A percentile compares a stretch with the other conserved stretches of the same genome.
These are phyloP conservation scores for Darevskia nairensis DNA, from an alignment of 2,797 vertebrate genomes.

Conservation along the genomic window DNA sequence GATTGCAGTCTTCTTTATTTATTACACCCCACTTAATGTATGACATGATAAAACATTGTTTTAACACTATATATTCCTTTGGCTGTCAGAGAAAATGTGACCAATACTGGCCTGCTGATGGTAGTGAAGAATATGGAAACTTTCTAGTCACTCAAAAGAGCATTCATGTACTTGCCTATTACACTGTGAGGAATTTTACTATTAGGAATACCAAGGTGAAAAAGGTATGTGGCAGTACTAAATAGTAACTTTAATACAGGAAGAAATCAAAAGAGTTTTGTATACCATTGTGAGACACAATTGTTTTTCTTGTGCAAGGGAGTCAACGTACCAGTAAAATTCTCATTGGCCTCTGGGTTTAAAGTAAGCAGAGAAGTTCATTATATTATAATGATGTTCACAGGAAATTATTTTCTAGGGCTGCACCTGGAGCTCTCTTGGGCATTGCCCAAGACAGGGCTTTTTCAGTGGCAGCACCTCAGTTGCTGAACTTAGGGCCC, in stretches of 20 bases:
- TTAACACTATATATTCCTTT: conserved; percentile 39
- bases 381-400: neutral
- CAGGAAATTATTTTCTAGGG: neutral
- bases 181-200: conserved; percentile 91
- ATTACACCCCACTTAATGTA: neutral
- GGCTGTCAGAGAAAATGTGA: conserved; percentile 93
- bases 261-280: neutral
- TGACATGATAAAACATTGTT: neutral
- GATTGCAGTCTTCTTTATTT: too few species aligned
- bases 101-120: conserved; percentile 95
- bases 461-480: too few species aligned
- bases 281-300: neutral
- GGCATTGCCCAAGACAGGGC: too few species aligned
- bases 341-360: neutral
- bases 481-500: too few species aligned
- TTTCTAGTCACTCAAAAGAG: conserved; percentile 90
- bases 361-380: neutral
- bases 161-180: conserved; percentile 86
- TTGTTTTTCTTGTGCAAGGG: neutral
- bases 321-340: neutral
- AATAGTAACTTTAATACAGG: neutral
- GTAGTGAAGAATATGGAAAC: conserved; percentile 92
- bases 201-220: conserved; percentile 89
- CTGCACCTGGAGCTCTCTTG: too few species aligned
- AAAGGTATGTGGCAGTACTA: conserved; percentile 82